A percentile compares a stretch with the other conserved stretches of the same genome.
Conservation (phyloP, 2,888 invertebrate species). For the Ceramica pisi region DNA sequence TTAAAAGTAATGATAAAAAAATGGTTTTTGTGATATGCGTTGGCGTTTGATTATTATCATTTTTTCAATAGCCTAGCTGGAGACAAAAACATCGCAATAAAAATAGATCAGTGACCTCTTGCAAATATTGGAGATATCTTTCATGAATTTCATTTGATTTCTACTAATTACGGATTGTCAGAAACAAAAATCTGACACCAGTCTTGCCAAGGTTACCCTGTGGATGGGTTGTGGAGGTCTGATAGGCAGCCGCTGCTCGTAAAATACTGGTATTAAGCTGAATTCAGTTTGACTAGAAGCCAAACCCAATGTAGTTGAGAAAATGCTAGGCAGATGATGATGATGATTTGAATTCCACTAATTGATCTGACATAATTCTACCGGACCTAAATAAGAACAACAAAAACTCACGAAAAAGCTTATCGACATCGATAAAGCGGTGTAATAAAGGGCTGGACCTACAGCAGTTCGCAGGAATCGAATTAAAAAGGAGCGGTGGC, state of each 20-base stretch:
- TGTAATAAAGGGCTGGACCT: slow-evolving; percentile 10
- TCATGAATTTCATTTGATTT: neutral
- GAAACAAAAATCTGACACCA: too few species aligned
- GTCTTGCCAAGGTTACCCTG: too few species aligned
- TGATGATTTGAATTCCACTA: neutral
- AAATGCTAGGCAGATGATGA: too few species aligned
- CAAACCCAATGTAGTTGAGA: too few species aligned
- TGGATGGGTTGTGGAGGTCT: too few species aligned
- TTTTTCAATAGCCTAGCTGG: too few species aligned
- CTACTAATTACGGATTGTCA: too few species aligned
- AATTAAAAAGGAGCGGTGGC: slow-evolving; percentile 53
- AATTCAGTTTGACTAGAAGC: too few species aligned
- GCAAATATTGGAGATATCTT: neutral
- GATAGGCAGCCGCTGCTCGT: too few species aligned
- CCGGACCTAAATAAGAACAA: neutral
- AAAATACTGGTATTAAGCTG: too few species aligned
- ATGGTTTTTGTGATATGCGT: neutral
- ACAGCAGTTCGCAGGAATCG: slow-evolving; percentile 43
- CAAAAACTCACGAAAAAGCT: neutral
- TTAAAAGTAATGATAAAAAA: neutral
- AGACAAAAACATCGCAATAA: neutral
- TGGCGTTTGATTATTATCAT: neutral
- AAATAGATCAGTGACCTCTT: neutral
- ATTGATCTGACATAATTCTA: neutral
- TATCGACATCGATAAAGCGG: slow-evolving; percentile 20